Base-by-base conservation (phyloP, 2,113 vertebrate genomes). In the Mastomys coucha region DNA sequence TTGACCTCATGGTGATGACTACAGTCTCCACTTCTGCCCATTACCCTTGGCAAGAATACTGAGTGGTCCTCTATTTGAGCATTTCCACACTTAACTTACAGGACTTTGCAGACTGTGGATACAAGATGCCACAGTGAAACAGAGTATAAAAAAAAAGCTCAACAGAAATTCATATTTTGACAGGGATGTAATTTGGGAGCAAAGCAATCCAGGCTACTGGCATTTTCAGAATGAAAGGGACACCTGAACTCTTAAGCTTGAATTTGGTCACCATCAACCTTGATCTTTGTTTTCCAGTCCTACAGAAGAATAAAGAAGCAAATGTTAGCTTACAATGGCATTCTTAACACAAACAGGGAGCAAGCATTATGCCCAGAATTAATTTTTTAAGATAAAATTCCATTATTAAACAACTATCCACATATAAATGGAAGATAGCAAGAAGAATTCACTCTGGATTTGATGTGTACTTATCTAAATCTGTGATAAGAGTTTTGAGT, bases 71-170 rank as follows among this genome's bases (percentile, higher is more conserved):
- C 85, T 73, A 22, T 28, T n/a, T n/a, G 14, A 36, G 58, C 78
- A 53, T 94, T 97, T 86, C 90, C 76, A 81, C 63, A 97, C 42
- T 96, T 86, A 78, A 19, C 16, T 87, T 45, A 84, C 11, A 67
- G 53, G 70, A 13, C 31, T 49, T 88, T 84, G 75, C 82, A 58
- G 22, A 76, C 58, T 67, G 16, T 91, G 82, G 51, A 72, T 81
- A 60, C 22, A 26, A 2, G 78, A 91, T 8, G 5, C 42, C 70
- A 76, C 36, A 91, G 51, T 78, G 94, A 80, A 63, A 84, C 5
- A 80, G 94, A 76, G 10, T 49, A 65, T 91, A 73, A 77, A 95
- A 96, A n/a, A 80, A n/a, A 82, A 87, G 95, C 19, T 31, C 95
- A 88, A 77, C 1, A 12, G 0, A 49, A 96, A 96, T 36, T 20